Conservation (phyloP, 2,113 vertebrate species). For the Nanger granti region DNA sequence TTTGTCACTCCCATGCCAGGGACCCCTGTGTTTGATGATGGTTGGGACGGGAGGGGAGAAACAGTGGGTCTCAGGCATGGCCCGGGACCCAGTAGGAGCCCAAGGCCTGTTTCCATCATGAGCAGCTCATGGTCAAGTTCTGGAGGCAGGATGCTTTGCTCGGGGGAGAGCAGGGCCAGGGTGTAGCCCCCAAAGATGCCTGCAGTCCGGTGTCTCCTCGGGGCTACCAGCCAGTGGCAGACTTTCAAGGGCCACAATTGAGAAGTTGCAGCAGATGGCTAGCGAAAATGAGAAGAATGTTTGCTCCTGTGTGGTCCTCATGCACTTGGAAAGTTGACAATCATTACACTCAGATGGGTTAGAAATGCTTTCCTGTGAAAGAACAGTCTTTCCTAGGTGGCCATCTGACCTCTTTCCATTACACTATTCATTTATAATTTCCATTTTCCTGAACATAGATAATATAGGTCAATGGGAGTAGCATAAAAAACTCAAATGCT, state of each 20-base stretch:
- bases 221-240: too few relatives aligned
- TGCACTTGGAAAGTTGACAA: too few relatives aligned
- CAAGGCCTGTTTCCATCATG: neutral
- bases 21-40: rapidly evolving
- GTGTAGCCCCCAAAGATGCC: rapidly evolving
- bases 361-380: neutral
- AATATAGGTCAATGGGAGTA: neutral
- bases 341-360: too few relatives aligned
- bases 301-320: rapidly evolving
- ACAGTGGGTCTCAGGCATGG: neutral
- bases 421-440: rapidly evolving
- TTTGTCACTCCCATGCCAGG: rapidly evolving
- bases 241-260: neutral
- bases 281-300: neutral
- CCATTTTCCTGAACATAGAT: too few relatives aligned
- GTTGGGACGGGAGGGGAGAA: too few relatives aligned
- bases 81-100: rapidly evolving
- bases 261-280: neutral
- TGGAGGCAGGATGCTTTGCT: neutral
- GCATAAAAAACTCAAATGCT: neutral
- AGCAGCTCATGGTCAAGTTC: neutral
- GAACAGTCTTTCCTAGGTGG: rapidly evolving
- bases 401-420: neutral
- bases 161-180: neutral
- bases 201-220: neutral